These are phyloP conservation scores for Thryonomys swinderianus DNA, from an alignment of 2,113 vertebrate species.

Conservation along the genomic window DNA sequence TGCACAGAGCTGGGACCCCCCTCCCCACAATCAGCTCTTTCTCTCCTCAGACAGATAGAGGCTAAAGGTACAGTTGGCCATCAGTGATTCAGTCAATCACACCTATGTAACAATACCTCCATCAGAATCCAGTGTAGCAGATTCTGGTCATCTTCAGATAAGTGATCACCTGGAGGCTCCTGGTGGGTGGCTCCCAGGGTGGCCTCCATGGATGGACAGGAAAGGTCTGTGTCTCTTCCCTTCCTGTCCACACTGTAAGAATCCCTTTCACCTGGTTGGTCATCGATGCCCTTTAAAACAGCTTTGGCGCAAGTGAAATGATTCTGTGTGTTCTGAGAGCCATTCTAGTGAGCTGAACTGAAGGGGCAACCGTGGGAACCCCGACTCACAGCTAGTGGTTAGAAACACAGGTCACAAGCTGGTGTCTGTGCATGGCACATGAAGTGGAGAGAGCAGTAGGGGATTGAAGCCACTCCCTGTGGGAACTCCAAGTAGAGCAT, in stretches of 20 bases:
- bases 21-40: not conserved
- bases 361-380: not conserved
- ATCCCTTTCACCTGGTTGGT: not conserved
- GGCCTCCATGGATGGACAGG: too few species aligned
- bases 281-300: not conserved
- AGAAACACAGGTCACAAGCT: not conserved
- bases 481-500: not conserved
- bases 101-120: not conserved
- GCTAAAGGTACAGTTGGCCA: not conserved
- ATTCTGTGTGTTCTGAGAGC: not conserved
- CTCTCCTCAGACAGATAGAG: not conserved
- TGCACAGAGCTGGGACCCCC: too few species aligned
- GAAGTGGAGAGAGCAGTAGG: not conserved
- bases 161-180: not conserved
- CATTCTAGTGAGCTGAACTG: not conserved
- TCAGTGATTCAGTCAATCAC: not conserved
- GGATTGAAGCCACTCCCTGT: not conserved
- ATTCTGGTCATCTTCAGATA: not conserved
- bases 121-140: not conserved
- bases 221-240: not conserved
- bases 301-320: not conserved
- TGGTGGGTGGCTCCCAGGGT: not conserved
- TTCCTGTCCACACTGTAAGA: not conserved
- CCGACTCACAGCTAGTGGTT: not conserved
- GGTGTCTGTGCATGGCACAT: not conserved